phyloP scores from a whole-genome alignment of 2,888 invertebrate species.

The Serrognathus titanus region DNA sequence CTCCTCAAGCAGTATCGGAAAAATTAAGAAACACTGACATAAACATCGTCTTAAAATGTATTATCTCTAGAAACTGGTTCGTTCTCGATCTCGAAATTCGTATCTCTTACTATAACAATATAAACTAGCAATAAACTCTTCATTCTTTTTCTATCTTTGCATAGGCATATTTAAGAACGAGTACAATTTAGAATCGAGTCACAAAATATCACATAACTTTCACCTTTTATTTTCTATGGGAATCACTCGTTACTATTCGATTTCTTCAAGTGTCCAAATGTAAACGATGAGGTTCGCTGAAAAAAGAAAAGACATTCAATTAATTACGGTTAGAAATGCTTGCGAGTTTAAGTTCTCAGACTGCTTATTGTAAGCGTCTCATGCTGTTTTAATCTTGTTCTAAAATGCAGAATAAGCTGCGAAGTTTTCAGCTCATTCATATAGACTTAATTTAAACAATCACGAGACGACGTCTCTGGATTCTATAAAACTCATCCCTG shows the following conservation, averaged over 20 bases:
- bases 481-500: too few species aligned
- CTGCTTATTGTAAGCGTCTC: too few species aligned
- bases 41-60: conserved; percentile 21
- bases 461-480: too few species aligned
- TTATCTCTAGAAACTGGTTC: neutral
- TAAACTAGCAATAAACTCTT: conserved; percentile 1
- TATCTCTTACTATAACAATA: conserved; percentile 9
- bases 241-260: conserved; percentile 1
- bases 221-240: conserved; percentile 21
- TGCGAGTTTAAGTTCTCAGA: too few species aligned
- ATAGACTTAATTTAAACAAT: neutral
- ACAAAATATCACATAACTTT: conserved; percentile 44
- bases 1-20: conserved; percentile 40
- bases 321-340: neutral
- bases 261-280: conserved; percentile 24
- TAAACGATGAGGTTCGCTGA: conserved; percentile 37
- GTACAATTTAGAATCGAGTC: conserved; percentile 27
- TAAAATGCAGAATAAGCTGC: too few species aligned
- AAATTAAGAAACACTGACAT: conserved; percentile 41
- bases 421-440: neutral
- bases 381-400: too few species aligned
- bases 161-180: too few species aligned
- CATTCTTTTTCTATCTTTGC: conserved; percentile 34
- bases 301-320: conserved; percentile 30
- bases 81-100: too few species aligned